Evolutionary conservation across 2,888 invertebrate genomes (phyloP).

Genomic region (Reticulitermes lucifugus): DNA sequence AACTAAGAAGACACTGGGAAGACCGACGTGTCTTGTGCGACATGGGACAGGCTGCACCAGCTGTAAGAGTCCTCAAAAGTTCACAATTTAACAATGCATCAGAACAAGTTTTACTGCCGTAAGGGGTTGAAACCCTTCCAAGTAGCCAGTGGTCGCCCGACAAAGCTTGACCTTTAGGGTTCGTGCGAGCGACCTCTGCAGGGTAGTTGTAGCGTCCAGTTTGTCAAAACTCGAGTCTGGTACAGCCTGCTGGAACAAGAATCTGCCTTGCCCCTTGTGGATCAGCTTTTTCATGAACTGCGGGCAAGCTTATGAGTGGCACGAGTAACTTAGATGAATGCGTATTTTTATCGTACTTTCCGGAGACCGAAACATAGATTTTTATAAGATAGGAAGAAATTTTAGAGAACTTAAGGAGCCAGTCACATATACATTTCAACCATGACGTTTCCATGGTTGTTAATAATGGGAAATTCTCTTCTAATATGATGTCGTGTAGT

Average conservation of each 20-base stretch:
- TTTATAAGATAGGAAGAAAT: no score
- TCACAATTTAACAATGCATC: conserved; percentile 9
- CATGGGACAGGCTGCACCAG: not conserved
- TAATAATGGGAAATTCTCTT: no score
- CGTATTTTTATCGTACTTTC: no score
- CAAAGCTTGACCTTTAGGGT: conserved; percentile 24
- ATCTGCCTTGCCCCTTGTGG: not conserved
- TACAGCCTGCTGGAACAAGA: not conserved
- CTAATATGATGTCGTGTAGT: no score
- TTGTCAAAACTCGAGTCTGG: conserved; percentile 8
- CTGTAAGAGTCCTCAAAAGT: conserved; percentile 26
- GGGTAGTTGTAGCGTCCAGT: conserved; percentile 18
- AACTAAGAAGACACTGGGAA: not conserved
- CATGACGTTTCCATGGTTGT: no score
- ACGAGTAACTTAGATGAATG: no score
- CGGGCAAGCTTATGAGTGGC: no score
- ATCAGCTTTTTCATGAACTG: no score
- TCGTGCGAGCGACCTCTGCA: not conserved
- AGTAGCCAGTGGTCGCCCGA: conserved; percentile 22
- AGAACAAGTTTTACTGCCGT: conserved; percentile 28
- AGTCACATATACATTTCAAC: no score
- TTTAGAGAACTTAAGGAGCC: no score
- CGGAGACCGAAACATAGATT: no score
- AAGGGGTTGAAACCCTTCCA: conserved; percentile 20
- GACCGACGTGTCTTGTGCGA: not conserved